Evolutionary conservation across 2,888 invertebrate species (phyloP).

Genomic region (Rotaria socialis): DNA sequence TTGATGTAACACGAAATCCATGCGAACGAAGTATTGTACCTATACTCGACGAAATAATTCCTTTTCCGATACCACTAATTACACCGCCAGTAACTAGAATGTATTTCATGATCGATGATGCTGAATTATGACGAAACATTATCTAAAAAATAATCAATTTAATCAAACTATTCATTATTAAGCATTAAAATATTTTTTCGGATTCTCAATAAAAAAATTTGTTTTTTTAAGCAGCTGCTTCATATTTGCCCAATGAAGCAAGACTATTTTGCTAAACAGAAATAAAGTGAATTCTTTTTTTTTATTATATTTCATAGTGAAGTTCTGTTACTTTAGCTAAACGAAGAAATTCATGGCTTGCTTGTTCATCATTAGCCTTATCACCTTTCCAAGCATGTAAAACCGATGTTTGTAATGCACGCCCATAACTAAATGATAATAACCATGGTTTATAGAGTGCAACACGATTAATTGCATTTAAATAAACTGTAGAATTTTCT

Average conservation of each 20-base stretch:
- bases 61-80: constrained; percentile 83
- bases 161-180: too few relatives aligned
- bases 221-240: too few relatives aligned
- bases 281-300: too few relatives aligned
- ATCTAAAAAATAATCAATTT: too few relatives aligned
- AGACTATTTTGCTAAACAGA: too few relatives aligned
- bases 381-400: constrained; percentile 2
- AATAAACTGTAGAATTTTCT: constrained; percentile 12
- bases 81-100: constrained; percentile 97
- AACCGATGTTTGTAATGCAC: constrained; percentile 39
- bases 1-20: constrained; percentile 90
- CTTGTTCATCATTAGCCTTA: not conserved
- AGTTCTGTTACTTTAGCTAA: too few relatives aligned
- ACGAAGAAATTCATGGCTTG: not conserved
- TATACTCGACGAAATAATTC: constrained; percentile 59
- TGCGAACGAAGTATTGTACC: constrained; percentile 74
- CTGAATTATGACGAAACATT: not conserved
- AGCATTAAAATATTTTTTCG: too few relatives aligned
- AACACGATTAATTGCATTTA: constrained; percentile 61
- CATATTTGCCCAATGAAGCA: too few relatives aligned
- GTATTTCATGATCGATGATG: constrained; percentile 72
- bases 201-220: too few relatives aligned
- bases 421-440: constrained; percentile 47
- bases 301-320: too few relatives aligned
- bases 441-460: constrained; percentile 52